phyloP scores from a whole-genome alignment of 2,113 vertebrate genomes.

The Nothoprocta pentlandii region DNA sequence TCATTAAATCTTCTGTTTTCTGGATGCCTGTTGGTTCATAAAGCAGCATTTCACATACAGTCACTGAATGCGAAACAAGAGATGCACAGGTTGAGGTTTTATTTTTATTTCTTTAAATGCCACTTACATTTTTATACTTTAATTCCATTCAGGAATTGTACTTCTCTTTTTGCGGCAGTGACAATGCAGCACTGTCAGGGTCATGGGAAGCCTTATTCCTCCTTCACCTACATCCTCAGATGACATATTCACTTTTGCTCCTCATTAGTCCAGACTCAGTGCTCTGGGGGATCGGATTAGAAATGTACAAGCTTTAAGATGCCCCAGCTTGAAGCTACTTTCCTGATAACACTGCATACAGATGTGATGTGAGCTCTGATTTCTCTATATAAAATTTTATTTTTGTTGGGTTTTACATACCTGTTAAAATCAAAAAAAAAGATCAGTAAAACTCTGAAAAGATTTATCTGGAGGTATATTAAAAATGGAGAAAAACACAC shows the following conservation, averaged over 20 bases:
- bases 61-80: not conserved
- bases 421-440: not conserved
- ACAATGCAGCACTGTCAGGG: accelerated
- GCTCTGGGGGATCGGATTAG: not conserved
- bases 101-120: not conserved
- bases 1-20: not conserved
- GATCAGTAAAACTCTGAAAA: not conserved
- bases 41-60: constrained; percentile 26
- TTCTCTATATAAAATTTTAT: not conserved
- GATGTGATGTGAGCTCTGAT: not conserved
- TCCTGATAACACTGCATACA: not conserved
- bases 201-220: constrained; percentile 2
- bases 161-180: not conserved
- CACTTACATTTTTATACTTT: not conserved
- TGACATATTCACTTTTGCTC: constrained; percentile 37
- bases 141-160: accelerated
- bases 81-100: not conserved
- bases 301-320: constrained; percentile 14
- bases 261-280: constrained; percentile 29
- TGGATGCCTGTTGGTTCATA: not conserved
- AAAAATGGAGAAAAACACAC: not conserved
- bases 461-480: not conserved
- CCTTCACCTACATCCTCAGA: constrained; percentile 3
- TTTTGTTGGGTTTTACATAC: not conserved
- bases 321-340: not conserved